Evolutionary conservation across 2,797 vertebrate species (phyloP).

Genomic region (Pelobates cultripes): DNA sequence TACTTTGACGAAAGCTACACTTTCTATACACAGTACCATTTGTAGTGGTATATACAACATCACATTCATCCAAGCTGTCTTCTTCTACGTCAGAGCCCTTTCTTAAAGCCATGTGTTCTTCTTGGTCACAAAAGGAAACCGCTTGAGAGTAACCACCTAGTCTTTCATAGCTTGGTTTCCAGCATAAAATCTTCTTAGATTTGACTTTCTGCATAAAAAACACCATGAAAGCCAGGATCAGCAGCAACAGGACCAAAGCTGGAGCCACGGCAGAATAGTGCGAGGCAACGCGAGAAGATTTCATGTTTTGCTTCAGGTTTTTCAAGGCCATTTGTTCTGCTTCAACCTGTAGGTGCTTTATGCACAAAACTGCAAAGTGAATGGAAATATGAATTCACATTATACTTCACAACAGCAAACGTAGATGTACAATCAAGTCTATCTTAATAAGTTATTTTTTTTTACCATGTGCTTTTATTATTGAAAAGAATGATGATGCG

Average conservation of each 20-base stretch:
- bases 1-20: constrained; percentile 70
- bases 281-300: constrained; percentile 24
- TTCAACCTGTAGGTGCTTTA: constrained; percentile 66
- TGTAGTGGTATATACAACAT: constrained; percentile 78
- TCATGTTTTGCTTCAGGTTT: constrained; percentile 56
- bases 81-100: constrained; percentile 60
- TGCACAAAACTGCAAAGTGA: constrained; percentile 70
- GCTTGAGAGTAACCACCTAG: constrained; percentile 68
- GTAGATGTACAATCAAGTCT: too few relatives aligned
- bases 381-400: not conserved
- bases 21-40: constrained; percentile 73
- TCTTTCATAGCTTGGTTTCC: constrained; percentile 77
- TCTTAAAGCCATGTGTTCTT: constrained; percentile 72
- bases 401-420: too few relatives aligned
- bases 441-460: too few relatives aligned
- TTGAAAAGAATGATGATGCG: too few relatives aligned
- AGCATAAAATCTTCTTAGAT: constrained; percentile 74
- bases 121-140: constrained; percentile 27
- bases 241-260: constrained; percentile 64
- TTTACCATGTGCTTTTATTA: too few relatives aligned
- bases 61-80: constrained; percentile 76
- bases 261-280: constrained; percentile 64
- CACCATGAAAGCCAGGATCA: constrained; percentile 60
- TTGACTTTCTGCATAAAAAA: constrained; percentile 70
- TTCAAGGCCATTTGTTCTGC: constrained; percentile 50